Base-by-base conservation (phyloP, 2,113 vertebrate genomes). In the Columba livia region DNA sequence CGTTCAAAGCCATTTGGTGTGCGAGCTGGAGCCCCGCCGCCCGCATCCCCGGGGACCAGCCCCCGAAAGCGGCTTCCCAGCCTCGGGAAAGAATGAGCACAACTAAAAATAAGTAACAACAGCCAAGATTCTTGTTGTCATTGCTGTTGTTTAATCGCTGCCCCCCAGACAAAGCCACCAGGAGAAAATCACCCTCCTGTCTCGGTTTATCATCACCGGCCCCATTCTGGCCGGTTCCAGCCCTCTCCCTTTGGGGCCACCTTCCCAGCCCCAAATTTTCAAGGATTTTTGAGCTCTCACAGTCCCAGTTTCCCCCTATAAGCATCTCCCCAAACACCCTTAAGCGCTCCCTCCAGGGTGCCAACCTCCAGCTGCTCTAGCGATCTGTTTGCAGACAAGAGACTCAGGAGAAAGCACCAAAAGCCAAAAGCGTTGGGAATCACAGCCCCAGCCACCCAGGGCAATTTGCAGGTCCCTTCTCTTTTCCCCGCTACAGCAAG, bases 271-370 rank as follows among this genome's bases (percentile, higher is more conserved):
- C 38, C 5, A 20, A 2, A 19, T 48, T 32, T 17, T 51, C n/a
- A 10, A 2, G 1, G 16, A 0, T 3, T 47, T 8, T 7, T 44
- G 67, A 25, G 14, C 0, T 73, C 54, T 2, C 38, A 3, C 42
- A 2, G 28, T 2, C n/a, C 62, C 6, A 0, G 13, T 31, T 42
- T n/a, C 5, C 4, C 1, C 4, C 69, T 6, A 0, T 3, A 7
- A 47, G 28, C n/a, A 6, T 17, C 75, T 20, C 62, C 67, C 18
- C 62, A 5, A 5, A 7, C 16, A 1, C 15, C 79, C 75, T 3
- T 0, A 6, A 6, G 9, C 0, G 4, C 40, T 25, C 51, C 66
- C 65, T 36, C 50, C 12, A 0, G 1, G 15, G 56, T 54, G 65
- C 65, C 71, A 23, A 47, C 42, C 8, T n/a, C 57, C 48, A 11